Percentiles rank a stretch among this genome's conserved stretches.
Conservation (phyloP, 2,113 vertebrate genomes). For the Cephalopholis sonnerati region DNA sequence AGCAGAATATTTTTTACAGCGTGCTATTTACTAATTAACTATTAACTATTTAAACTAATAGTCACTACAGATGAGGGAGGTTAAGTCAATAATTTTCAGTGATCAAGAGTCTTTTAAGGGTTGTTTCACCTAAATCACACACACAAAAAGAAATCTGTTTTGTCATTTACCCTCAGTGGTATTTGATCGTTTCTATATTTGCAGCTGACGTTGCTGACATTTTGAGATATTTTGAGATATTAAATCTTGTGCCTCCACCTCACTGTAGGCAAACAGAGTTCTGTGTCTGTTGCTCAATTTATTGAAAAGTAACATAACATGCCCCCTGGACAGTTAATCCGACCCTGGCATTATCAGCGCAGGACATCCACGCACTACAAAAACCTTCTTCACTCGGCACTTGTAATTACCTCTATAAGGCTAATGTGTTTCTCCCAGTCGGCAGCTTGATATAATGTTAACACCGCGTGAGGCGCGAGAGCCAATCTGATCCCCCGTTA, state of each 20-base stretch:
- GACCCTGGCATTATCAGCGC: background rate
- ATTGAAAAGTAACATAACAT: background rate
- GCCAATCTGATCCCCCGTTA: constrained; percentile 11
- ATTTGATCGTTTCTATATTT: background rate
- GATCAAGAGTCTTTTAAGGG: background rate
- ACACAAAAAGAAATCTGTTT: too few relatives aligned
- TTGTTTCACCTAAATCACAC: background rate
- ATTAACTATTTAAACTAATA: too few relatives aligned
- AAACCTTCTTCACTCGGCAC: background rate
- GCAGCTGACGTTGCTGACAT: background rate
- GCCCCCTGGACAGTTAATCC: background rate
- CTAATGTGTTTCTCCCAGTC: constrained; percentile 32
- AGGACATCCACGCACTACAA: background rate
- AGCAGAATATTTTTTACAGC: too few relatives aligned
- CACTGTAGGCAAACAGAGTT: background rate
- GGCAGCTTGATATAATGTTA: constrained; percentile 36
- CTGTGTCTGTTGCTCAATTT: background rate
- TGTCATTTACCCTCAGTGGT: background rate
- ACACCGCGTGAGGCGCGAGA: constrained; percentile 14
- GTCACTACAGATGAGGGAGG: too few relatives aligned
- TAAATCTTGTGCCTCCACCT: too few relatives aligned
- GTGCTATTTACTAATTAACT: too few relatives aligned
- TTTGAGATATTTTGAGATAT: background rate
- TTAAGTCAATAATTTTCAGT: too few relatives aligned
- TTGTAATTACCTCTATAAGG: constrained; percentile 26